Base-by-base conservation (phyloP, 2,888 invertebrate genomes). In the Tenthredo amoena region DNA sequence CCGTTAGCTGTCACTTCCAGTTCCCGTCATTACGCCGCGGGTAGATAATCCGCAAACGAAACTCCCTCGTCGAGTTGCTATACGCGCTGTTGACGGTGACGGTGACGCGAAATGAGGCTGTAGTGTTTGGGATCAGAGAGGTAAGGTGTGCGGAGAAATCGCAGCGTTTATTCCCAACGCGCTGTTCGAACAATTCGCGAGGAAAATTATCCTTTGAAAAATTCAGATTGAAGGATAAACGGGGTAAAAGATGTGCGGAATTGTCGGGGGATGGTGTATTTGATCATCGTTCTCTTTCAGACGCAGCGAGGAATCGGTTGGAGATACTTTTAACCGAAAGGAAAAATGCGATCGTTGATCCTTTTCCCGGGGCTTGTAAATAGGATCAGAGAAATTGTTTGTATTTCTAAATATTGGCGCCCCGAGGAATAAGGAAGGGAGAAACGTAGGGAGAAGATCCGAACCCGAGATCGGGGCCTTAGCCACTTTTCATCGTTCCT, bases 1-100 rank as follows among this genome's bases (percentile, higher is more conserved):
- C 79, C 87, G 88, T 86, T 84, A 87, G 87, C 88, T 89, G 89
- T 89, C 89, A 89, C 86, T 84, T 85, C 76, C 89, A 89, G 88
- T 86, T 85, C 85, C 86, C 86, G 87, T 88, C 88, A 87, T 88
- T 88, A 88, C 87, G 84, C 58, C 82, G 83, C 83, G 84, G 62
- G 83, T 55, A 81, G 81, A 81, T 81, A 81, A 81, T 81, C 81
- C 81, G 37, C 58, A 81, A 47, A 86, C 86, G 85, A 85, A 74
- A 40, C 40, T 74, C 72, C 72, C 40, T 34, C 68, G 26, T 68
- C 68, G 68, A 34, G 68, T 34, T 34, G 31, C 65, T 65, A 68
- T 31, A 55, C 26, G 21, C 26, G 26, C 26, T 21, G 62, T 26
- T 62, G 26, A 55, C 55, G 55, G 55, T 7, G 55, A 55, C 55